Evolutionary conservation across 2,113 vertebrate species (phyloP), one percentile per base, ranked within the genome.

Genomic region (Apistogramma diplotaenia): DNA sequence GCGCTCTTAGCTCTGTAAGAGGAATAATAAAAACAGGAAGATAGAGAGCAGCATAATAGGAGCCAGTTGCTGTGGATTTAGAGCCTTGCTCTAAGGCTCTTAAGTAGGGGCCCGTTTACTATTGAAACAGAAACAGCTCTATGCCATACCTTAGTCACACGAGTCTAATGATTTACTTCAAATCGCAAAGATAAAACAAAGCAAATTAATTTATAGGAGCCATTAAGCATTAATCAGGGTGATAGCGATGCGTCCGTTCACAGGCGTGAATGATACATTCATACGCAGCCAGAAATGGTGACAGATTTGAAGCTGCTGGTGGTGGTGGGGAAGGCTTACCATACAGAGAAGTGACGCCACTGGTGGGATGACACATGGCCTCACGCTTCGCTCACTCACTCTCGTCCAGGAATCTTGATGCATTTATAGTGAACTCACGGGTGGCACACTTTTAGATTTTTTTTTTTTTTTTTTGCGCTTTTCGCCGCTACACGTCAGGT

Each of bases 351-450:
- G 84, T 88, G 86, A 75, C 67, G 60, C 81, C 81, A 72, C 59
- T 19, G 62, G 43, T 70, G 40, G 62, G 62, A 75, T 85, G 89
- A 86, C 85, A 88, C 87, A 88, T 78, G 81, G 72, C 46, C 57
- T 70, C 19, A 46, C 40, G 16, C 15, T 27, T 15, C 12, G 57
- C 72, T 43, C 53, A 5, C 53, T 72, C 77, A 19, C 37, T 85
- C 62, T 16, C 71, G 13, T 49, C 27, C 21, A 27, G 10, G 65
- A 1, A 53, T 76, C 12, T 8, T 43, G 43, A 35, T 57, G 60
- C 25, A 37, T 51, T 73, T 7, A 56, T 10, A 7, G 46, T 43
- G 13, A 8, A 43, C 60, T 27, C 46, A 12, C 3, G 3, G 3
- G 19, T 57, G 70, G 35, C 71, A 59, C 70, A 23, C 12, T 54